Base-by-base conservation (phyloP, 2,113 vertebrate species). In the Ancistrus triradiatus region DNA sequence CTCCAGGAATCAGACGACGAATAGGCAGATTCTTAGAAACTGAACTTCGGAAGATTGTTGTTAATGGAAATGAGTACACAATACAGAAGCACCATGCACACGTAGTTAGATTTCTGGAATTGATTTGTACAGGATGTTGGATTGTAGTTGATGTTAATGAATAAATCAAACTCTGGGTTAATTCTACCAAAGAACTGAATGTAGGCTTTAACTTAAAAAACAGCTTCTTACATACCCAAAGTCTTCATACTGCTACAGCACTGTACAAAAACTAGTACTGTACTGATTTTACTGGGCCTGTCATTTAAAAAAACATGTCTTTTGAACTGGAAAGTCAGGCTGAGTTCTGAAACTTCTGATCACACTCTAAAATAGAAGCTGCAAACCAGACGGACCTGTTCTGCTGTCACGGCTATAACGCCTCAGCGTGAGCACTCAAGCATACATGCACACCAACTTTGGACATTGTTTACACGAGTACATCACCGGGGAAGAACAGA, bases 1-100 rank as follows among this genome's bases (percentile, higher is more conserved):
- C 87, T 91, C 0, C 79, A 84, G 38, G 83, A 83, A 13, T 87
- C 87, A 0, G 89, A 91, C n/a, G 87, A 88, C 73, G 89, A 90
- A 13, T 87, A 77, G 77, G 13, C 15, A 40, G 42, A 31, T 28
- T 47, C n/a, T 9, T 47, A 15, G 10, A 28, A 31, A 59, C 25
- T 19, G 31, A 24, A 53, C 55, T 11, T 47, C 2, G 22, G 6
- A 35, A 35, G 38, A 46, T n/a, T 25, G 37, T 15, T 37, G 4
- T 9, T 58, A 14, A 53, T 11, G 46, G 40, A 19, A 42, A 14
- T 46, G 3, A 22, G 13, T 11, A 14, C 11, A 55, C 13, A 24
- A 13, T n/a, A n/a, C n/a, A n/a, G n/a, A n/a, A n/a, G n/a, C n/a
- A n/a, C n/a, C n/a, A n/a, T 25, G 13, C 11, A 25, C 6, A 1